Base-by-base conservation (phyloP, 2,113 vertebrate species). In the Carlito syrichta region DNA sequence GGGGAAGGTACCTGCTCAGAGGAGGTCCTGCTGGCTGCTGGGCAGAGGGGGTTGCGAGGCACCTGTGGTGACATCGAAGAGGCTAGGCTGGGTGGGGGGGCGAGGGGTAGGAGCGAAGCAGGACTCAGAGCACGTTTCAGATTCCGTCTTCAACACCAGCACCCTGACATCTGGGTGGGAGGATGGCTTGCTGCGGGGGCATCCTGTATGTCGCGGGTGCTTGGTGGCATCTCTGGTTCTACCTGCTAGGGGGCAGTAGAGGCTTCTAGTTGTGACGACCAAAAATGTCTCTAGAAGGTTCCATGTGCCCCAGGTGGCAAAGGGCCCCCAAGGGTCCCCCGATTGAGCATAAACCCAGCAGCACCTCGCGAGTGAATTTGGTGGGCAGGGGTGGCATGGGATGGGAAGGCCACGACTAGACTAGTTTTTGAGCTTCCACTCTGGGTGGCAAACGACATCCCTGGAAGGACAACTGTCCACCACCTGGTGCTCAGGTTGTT, bases 141-240 rank as follows among this genome's bases (percentile, higher is more conserved):
- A 11, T n/a, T 13, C 5, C 19, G 43, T 7, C 0, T 56, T 40
- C 0, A 3, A 38, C 19, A 14, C 71, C 19, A 1, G 43, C 23
- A 0, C 35, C 23, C 4, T n/a, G 45, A 22, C 7, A 1, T n/a
- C 5, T 23, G 14, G 45, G 38, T 19, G 6, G 27, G 71, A 23
- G 7, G 16, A 0, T 0, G 6, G 19, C 30, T 10, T 2, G 40
- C 16, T 22, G 76, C 10, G 50, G 4, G 4, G 12, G 25, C 4
- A 12, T 14, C n/a, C 62, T 2, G 17, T 7, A 22, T 14, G 0
- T 5, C 0, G 17, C 0, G 12, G 35, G 52, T 5, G 38, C 14
- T 48, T 12, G 16, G 19, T 4, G 5, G 63, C 6, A 20, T 9
- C 13, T 11, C 66, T 2, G 38, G 19, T 38, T 50, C 50, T 38